Percentiles rank a stretch among this genome's conserved stretches.
These are phyloP conservation scores for Microplitis deprimator DNA, from an alignment of 2,888 invertebrate genomes.

Conservation along the genomic window DNA sequence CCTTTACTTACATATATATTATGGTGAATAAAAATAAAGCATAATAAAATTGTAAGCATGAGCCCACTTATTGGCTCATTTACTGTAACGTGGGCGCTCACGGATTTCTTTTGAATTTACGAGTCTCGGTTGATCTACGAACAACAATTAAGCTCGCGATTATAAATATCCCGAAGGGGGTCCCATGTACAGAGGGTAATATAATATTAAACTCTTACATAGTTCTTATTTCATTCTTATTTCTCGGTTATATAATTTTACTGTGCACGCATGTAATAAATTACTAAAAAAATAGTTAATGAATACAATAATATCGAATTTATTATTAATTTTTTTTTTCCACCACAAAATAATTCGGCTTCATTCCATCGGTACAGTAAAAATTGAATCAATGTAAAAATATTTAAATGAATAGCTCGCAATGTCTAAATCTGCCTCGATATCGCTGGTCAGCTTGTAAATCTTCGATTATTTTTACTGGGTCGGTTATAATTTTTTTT, in stretches of 20 bases:
- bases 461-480: too few relatives aligned
- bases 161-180: conserved; percentile 55
- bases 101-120: conserved; percentile 57
- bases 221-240: background rate
- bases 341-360: too few relatives aligned
- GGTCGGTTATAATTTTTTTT: background rate
- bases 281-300: background rate
- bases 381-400: too few relatives aligned
- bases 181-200: background rate
- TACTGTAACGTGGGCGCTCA: conserved; percentile 54
- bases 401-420: too few relatives aligned
- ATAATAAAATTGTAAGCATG: background rate
- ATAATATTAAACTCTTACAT: background rate
- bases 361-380: too few relatives aligned
- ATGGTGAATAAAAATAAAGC: background rate
- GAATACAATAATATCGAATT: background rate
- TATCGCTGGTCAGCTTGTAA: too few relatives aligned
- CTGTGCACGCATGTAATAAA: background rate
- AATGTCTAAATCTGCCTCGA: too few relatives aligned
- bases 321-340: too few relatives aligned
- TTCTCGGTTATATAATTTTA: background rate
- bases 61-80: conserved; percentile 26
- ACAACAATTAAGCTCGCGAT: conserved; percentile 61
- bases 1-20: background rate
- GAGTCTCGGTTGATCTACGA: conserved; percentile 59